Evolutionary conservation across 2,113 vertebrate genomes (phyloP), one percentile per base, ranked within the genome.

Genomic region (Dunckerocampus dactyliophorus): DNA sequence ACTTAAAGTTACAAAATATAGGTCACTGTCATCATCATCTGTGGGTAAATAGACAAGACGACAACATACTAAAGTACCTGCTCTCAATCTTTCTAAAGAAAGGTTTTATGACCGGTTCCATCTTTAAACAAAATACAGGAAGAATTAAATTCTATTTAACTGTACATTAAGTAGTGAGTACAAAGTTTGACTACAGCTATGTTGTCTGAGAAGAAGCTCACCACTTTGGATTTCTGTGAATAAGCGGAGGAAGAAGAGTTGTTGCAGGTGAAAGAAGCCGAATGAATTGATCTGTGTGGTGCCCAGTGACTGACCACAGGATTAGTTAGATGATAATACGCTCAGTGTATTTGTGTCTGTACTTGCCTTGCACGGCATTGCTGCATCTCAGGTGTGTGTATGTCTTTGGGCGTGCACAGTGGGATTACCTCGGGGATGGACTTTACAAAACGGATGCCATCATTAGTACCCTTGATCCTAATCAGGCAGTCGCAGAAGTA

Each of bases 361-460:
- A 62, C 59, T 28, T 50, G 61, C 53, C 50, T 65, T 66, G 74
- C 57, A 62, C 46, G 51, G 47, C 47, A 72, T 13, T 52, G 42
- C 43, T 24, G 49, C 37, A 19, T 39, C 65, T 16, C 20, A 70
- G 34, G 49, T 42, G 24, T 43, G 31, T n/a, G 43, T 52, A 57
- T 64, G 52, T 42, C 60, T 66, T 65, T 64, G 59, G 72, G 62
- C 63, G 75, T 65, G 74, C 45, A 52, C 14, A 49, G 59, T 16
- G 62, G 71, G 82, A 86, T 89, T 88, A 99, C 96, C 92, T 99
- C 96, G 0, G 92, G 89, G 85, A 96, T 96, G 60, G 94, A 95
- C 71, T 93, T 98, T 79, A 99, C 95, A 46, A 98, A 98, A 72
- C 95, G 95, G 76, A 99, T 95, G 78, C 96, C 96, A 64, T 99